A percentile compares a stretch with the other conserved stretches of the same genome.
phyloP scores from a whole-genome alignment of 2,797 vertebrate species.

The Cynopterus sphinx region DNA sequence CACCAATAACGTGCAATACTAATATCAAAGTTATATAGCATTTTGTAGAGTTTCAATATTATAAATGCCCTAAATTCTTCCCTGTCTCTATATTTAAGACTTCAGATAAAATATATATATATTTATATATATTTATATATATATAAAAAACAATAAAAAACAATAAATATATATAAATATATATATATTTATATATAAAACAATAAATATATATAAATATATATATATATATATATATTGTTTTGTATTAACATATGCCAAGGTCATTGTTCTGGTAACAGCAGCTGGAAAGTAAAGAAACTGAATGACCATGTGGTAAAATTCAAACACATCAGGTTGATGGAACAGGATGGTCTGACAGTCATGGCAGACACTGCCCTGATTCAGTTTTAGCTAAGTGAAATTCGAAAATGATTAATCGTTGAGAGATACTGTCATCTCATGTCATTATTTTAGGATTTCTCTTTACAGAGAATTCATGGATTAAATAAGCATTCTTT shows the following conservation, averaged over 20 bases:
- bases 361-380: neutral
- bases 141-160: too few relatives aligned
- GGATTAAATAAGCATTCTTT: conserved; percentile 53
- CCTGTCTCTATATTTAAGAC: neutral
- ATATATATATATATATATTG: neutral
- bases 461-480: neutral
- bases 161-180: too few relatives aligned
- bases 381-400: neutral
- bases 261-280: conserved; percentile 56
- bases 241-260: conserved; percentile 13
- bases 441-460: neutral
- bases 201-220: too few relatives aligned
- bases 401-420: conserved; percentile 36
- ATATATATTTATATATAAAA: too few relatives aligned
- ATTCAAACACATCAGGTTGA: neutral
- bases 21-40: neutral
- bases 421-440: neutral
- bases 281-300: conserved; percentile 31
- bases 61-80: neutral
- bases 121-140: too few relatives aligned
- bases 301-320: neutral
- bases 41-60: neutral
- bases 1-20: neutral
- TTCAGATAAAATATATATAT: neutral
- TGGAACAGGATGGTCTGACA: neutral